Evolutionary conservation across 2,888 invertebrate species (phyloP).

Genomic region (Brenthis ino): DNA sequence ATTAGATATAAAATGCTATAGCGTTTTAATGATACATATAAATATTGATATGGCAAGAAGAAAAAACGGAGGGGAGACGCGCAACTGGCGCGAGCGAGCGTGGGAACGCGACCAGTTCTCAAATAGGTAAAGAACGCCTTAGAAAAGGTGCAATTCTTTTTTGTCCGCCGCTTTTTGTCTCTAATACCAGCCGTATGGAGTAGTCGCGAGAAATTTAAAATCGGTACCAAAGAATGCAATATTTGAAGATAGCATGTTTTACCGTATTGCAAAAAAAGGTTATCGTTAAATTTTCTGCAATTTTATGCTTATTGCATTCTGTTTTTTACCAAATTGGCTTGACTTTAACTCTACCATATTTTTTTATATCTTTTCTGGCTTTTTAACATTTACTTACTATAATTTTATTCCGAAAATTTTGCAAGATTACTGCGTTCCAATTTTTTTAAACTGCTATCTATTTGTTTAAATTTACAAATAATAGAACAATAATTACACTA

Average conservation of each 20-base stretch:
- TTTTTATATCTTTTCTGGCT: too few species aligned
- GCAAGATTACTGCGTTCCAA: too few species aligned
- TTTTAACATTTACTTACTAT: too few species aligned
- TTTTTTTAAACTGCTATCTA: too few species aligned
- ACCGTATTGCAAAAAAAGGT: slow-evolving; percentile 25
- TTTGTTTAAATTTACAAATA: background rate
- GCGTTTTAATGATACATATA: slow-evolving; percentile 42
- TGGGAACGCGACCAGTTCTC: slow-evolving; percentile 79
- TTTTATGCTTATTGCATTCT: slow-evolving; percentile 1
- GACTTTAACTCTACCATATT: too few species aligned
- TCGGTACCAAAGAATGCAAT: slow-evolving; percentile 57
- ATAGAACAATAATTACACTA: slow-evolving; percentile 2
- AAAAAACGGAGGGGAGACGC: slow-evolving; percentile 69
- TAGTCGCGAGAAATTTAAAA: slow-evolving; percentile 49
- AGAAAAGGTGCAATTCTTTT: slow-evolving; percentile 81
- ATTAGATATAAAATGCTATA: slow-evolving; percentile 31
- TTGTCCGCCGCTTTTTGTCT: slow-evolving; percentile 64
- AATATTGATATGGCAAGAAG: slow-evolving; percentile 56
- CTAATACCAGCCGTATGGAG: slow-evolving; percentile 59
- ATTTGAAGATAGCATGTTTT: slow-evolving; percentile 40
- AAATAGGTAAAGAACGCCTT: slow-evolving; percentile 74
- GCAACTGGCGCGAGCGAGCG: slow-evolving; percentile 81
- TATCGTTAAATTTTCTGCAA: slow-evolving; percentile 17
- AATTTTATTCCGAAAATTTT: too few species aligned
- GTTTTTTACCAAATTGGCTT: background rate